phyloP scores from a whole-genome alignment of 2,113 vertebrate species.

The Azemiops feae region DNA sequence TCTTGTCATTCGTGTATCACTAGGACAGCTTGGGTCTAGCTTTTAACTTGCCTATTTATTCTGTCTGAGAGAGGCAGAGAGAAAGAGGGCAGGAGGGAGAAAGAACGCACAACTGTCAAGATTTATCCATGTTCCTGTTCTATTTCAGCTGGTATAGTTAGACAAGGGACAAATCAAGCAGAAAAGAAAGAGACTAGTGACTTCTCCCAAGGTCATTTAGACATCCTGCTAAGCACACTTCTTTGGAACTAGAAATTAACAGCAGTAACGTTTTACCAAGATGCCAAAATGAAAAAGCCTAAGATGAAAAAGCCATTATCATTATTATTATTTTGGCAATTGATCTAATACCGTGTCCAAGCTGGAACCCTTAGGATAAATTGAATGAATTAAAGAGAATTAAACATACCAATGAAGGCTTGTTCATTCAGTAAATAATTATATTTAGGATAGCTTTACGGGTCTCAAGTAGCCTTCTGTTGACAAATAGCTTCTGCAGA shows the following conservation, averaged over 20 bases:
- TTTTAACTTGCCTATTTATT: slow-evolving; percentile 52
- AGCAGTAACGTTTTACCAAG: not conserved
- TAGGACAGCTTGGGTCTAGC: slow-evolving; percentile 1
- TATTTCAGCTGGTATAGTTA: not conserved
- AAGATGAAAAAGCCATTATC: not conserved
- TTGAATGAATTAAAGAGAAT: not conserved
- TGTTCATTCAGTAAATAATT: not conserved
- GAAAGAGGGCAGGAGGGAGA: not conserved
- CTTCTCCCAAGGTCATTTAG: slow-evolving; percentile 53
- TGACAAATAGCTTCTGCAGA: not conserved
- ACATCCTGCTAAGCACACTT: not conserved
- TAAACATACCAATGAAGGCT: not conserved
- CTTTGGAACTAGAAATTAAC: not conserved
- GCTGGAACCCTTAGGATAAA: not conserved
- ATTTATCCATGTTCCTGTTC: slow-evolving; percentile 49
- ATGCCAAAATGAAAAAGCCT: not conserved
- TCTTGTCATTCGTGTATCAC: slow-evolving; percentile 33
- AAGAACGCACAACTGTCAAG: slow-evolving; percentile 25
- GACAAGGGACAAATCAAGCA: slow-evolving; percentile 3
- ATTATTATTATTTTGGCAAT: not conserved
- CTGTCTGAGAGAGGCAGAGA: not conserved
- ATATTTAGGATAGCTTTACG: not conserved
- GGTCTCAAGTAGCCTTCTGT: not conserved
- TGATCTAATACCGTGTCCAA: not conserved
- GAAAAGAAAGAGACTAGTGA: slow-evolving; percentile 46